Base-by-base conservation (phyloP, 2,888 invertebrate genomes). In the Pyrgus malvae region DNA sequence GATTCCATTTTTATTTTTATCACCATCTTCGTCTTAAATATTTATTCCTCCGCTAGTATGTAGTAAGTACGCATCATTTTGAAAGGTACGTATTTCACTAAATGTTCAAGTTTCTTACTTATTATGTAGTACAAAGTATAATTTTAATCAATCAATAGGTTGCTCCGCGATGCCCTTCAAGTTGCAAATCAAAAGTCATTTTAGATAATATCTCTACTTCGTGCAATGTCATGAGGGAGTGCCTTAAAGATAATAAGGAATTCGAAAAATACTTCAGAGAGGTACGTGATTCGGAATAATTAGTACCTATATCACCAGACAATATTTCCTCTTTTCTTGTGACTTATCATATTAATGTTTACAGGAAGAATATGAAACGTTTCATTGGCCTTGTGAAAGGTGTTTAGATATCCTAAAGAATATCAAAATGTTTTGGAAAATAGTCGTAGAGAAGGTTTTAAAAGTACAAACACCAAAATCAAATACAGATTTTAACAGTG, bases 401-500 rank as follows among this genome's bases (percentile, higher is more conserved):
- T 89, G 87, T 51, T 68, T 89, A 45, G 83, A 80, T 27, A 81
- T 83, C 21, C 64, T 90, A n/a, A 89, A 85, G 70, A 80, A 75
- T 48, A 74, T 90, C 33, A 88, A 84, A 69, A 77, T 89, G 77
- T 80, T 88, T 67, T 90, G 89, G 89, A 85, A 76, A 68, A 72
- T 89, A 16, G 76, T 90, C 4, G 46, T 80, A 11, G 82, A 86
- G 48, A 88, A 79, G 72, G 65, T 89, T 58, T 83, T 88, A 35
- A 66, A 76, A 46, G 60, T 85, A 2, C 74, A 70, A 29, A 40
- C 78, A 23, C 61, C 72, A 0, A 80, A 75, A 59, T 60, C 49
- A 42, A 68, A 77, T 7, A 21, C 21, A 11, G 59, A 69, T 1
- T 60, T 65, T 11, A 53, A 38, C 29, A 38, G 58, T 29, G 62